phyloP scores from a whole-genome alignment of 2,113 vertebrate genomes.

The Oenanthe oenanthe region DNA sequence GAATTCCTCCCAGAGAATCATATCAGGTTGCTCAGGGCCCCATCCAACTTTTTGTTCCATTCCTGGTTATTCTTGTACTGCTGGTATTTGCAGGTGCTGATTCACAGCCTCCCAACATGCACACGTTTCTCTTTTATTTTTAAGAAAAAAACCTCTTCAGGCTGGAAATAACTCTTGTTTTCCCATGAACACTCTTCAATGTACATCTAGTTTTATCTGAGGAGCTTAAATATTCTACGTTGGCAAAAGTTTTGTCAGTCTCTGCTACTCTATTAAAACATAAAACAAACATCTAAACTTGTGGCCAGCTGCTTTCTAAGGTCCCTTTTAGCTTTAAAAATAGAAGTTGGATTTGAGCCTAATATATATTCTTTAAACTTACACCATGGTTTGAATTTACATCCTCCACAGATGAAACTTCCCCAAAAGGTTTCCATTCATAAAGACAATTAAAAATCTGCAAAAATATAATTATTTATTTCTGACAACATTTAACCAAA shows the following conservation, averaged over 20 bases:
- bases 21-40: background rate
- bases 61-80: background rate
- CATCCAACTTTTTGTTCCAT: background rate
- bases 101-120: background rate
- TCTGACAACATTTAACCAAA: background rate
- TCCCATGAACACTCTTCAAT: background rate
- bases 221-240: background rate
- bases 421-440: background rate
- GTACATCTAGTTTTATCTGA: background rate
- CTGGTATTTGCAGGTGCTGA: conserved; percentile 14
- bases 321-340: background rate
- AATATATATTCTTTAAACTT: background rate
- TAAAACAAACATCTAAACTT: background rate
- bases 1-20: background rate
- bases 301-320: background rate
- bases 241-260: background rate
- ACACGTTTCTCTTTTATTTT: background rate
- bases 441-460: background rate
- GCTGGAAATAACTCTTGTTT: background rate
- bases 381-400: background rate
- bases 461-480: background rate
- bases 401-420: background rate
- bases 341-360: background rate
- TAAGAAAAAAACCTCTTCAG: background rate
- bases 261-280: background rate